These are phyloP conservation scores for Hoplostethus atlanticus DNA, from an alignment of 2,797 vertebrate species.

Conservation along the genomic window DNA sequence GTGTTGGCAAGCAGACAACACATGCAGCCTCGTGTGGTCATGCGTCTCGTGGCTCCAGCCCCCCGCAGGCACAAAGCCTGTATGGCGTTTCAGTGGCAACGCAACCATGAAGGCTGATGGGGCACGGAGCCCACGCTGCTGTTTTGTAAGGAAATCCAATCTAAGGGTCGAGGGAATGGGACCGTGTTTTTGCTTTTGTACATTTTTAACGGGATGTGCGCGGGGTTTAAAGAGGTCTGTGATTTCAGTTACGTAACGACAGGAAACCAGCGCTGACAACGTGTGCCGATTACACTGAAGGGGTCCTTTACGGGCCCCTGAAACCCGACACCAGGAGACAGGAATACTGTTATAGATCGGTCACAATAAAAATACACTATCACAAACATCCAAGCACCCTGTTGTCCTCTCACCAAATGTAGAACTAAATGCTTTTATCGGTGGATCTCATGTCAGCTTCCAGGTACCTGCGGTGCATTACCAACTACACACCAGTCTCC, in stretches of 20 bases:
- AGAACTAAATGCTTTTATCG: conserved; percentile 52
- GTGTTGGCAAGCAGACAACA: conserved; percentile 31
- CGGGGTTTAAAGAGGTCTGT: too few species aligned
- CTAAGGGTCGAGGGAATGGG: not conserved
- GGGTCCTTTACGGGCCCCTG: conserved; percentile 2
- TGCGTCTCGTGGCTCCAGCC: not conserved
- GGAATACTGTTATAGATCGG: not conserved
- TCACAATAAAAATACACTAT: conserved; percentile 16
- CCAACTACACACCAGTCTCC: conserved; percentile 41
- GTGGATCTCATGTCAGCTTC: conserved; percentile 53
- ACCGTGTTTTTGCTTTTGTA: too few species aligned
- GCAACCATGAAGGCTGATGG: not conserved
- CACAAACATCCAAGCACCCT: too few species aligned
- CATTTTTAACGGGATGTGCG: too few species aligned
- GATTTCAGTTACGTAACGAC: too few species aligned
- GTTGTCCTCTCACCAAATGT: conserved; percentile 10
- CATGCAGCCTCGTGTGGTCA: not conserved
- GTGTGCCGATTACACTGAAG: conserved; percentile 10
- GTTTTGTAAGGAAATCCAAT: too few species aligned
- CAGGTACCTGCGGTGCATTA: conserved; percentile 40
- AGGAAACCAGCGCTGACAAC: not conserved
- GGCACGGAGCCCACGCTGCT: too few species aligned
- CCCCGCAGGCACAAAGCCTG: conserved; percentile 16
- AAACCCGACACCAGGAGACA: conserved; percentile 16
- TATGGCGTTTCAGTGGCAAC: conserved; percentile 10